Evolutionary conservation across 2,113 vertebrate genomes (phyloP).

Genomic region (Pluvialis apricaria): DNA sequence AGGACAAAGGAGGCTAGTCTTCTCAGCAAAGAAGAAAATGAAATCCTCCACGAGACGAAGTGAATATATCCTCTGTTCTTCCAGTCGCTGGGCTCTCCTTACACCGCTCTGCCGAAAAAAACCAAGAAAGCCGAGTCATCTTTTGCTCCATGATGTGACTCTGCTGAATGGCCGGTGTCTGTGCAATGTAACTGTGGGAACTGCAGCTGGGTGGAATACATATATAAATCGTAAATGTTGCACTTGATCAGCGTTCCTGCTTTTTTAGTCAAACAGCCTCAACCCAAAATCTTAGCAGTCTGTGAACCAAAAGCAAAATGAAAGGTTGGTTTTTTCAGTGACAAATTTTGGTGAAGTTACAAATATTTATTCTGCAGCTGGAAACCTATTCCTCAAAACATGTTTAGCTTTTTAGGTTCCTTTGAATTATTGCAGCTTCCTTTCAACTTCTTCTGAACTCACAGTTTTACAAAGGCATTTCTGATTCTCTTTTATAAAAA

Average conservation of each 20-base stretch:
- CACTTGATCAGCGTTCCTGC: neutral
- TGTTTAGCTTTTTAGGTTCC: neutral
- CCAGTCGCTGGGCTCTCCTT: neutral
- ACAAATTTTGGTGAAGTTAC: neutral
- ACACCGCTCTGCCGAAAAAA: neutral
- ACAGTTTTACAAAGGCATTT: neutral
- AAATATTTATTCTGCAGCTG: neutral
- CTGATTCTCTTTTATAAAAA: neutral
- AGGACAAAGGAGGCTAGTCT: constrained; percentile 34
- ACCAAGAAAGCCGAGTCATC: neutral
- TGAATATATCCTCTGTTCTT: neutral
- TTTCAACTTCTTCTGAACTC: neutral
- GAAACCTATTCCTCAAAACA: neutral
- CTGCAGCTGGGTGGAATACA: neutral
- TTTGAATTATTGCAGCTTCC: neutral
- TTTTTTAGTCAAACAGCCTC: neutral
- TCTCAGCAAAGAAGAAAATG: constrained; percentile 34
- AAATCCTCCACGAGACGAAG: constrained; percentile 3
- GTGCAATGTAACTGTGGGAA: neutral
- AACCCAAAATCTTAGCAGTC: neutral
- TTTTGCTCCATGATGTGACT: neutral
- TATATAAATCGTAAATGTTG: neutral
- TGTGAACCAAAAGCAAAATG: neutral
- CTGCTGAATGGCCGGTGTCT: neutral
- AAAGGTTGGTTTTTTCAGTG: neutral